Evolutionary conservation across 2,113 vertebrate genomes (phyloP), one percentile per base, ranked within the genome.

Genomic region (Syrmaticus mikado): DNA sequence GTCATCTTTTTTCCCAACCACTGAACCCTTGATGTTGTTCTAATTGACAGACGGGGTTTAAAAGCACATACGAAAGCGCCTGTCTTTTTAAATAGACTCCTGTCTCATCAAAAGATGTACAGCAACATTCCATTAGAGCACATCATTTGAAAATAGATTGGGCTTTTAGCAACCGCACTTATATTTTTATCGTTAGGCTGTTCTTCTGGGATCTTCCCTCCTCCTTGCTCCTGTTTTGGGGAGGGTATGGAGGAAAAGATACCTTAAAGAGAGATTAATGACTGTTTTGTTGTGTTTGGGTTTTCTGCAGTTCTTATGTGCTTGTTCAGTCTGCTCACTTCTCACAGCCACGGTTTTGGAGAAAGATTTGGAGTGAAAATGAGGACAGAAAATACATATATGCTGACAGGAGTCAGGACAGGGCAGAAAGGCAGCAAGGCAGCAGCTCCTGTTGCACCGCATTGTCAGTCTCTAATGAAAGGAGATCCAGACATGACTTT

Each of bases 81-180:
- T 97, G 97, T 97, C 97, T 97, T 97, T 97, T 97, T 97, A 97
- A 97, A 98, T 97, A 98, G 97, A 97, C 96, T 97, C 96, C 97
- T 96, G 95, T 97, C 97, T 98, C 97, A 96, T 97, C 97, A 98
- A 97, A 97, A 96, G 97, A 97, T 97, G 95, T 97, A 97, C 97
- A 97, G 97, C 97, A 98, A 98, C 97, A 98, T 98, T 97, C 97
- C 97, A 98, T 98, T 98, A 98, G 94, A 97, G 97, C 93, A 97
- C 97, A 96, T 96, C 96, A 97, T 97, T 98, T 97, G 95, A 96
- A 97, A 96, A 98, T 97, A 98, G 97, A 98, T 97, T 96, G 95
- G 81, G 97, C 97, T 97, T 97, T 98, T 97, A 98, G 96, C 96
- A 97, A 96, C 93, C 83, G 88, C 93, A 77, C 92, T 96, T 50